phyloP scores from a whole-genome alignment of 1,140 invertebrate species.

The Sitophilus oryzae region DNA sequence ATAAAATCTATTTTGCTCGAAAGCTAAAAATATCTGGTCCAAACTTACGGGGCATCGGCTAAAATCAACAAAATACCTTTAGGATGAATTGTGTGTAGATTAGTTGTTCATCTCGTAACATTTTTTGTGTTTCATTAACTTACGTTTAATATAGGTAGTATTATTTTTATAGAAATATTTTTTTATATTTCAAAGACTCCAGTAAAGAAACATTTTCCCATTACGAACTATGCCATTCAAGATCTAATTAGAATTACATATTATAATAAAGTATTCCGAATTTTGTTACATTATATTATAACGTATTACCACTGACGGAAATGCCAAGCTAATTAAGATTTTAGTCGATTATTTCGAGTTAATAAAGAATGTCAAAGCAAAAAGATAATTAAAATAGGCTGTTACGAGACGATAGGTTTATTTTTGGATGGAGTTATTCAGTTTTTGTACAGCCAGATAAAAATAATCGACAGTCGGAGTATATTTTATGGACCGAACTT shows the following conservation, averaged over 20 bases:
- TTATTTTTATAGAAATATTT: no score
- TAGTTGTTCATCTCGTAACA: no score
- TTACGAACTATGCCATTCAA: no score
- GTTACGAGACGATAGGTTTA: constrained; percentile 19
- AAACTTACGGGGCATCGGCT: neutral
- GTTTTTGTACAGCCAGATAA: constrained; percentile 21
- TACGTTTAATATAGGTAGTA: no score
- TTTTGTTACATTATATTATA: no score
- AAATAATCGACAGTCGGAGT: constrained; percentile 18
- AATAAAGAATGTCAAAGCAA: constrained; percentile 17
- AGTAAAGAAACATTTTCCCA: no score
- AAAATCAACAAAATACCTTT: neutral
- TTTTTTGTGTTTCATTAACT: no score
- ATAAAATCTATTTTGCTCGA: neutral
- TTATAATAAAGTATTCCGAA: no score
- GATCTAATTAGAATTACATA: no score
- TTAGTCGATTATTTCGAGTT: neutral
- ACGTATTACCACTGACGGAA: no score
- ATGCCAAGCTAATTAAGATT: neutral
- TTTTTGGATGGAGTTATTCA: constrained; percentile 21
- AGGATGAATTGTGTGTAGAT: neutral
- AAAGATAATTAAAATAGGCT: constrained; percentile 22
- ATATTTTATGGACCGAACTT: constrained; percentile 3
- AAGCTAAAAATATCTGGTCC: neutral
- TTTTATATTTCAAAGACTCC: no score